Percentiles rank a stretch among this genome's conserved stretches.
phyloP scores from a whole-genome alignment of 2,797 vertebrate genomes.

The Glossophaga mutica region DNA sequence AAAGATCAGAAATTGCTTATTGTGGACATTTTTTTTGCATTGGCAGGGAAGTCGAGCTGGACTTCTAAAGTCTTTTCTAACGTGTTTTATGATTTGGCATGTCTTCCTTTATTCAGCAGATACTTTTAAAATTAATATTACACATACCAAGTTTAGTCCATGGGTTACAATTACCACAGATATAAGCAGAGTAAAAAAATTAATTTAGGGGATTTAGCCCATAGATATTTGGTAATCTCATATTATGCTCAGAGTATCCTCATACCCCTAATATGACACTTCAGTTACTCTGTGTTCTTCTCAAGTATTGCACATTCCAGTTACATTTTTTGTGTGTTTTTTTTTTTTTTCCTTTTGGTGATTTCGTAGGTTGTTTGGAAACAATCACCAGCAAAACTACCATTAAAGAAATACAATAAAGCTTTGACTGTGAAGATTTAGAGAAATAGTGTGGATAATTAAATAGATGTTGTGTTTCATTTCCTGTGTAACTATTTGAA shows the following conservation, averaged over 20 bases:
- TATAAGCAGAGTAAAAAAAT: background rate
- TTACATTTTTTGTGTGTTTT: background rate
- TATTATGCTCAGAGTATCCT: background rate
- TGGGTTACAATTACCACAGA: background rate
- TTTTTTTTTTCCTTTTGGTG: background rate
- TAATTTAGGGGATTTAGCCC: background rate
- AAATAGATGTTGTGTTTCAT: background rate
- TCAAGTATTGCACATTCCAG: background rate
- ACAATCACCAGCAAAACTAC: background rate
- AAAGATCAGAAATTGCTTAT: background rate
- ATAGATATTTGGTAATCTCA: background rate
- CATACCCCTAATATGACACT: background rate
- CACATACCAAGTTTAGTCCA: background rate
- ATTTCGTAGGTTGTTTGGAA: background rate
- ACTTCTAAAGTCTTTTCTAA: background rate
- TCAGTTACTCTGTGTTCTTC: background rate
- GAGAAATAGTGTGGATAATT: background rate
- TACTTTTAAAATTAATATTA: background rate
- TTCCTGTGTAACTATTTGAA: background rate
- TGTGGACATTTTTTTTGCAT: background rate
- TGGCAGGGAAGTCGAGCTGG: background rate
- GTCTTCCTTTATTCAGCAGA: background rate
- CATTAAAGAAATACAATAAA: background rate
- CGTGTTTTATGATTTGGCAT: background rate
- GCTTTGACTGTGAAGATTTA: background rate